phyloP scores from a whole-genome alignment of 2,797 vertebrate genomes.

The Crossoptilon crossoptilon region DNA sequence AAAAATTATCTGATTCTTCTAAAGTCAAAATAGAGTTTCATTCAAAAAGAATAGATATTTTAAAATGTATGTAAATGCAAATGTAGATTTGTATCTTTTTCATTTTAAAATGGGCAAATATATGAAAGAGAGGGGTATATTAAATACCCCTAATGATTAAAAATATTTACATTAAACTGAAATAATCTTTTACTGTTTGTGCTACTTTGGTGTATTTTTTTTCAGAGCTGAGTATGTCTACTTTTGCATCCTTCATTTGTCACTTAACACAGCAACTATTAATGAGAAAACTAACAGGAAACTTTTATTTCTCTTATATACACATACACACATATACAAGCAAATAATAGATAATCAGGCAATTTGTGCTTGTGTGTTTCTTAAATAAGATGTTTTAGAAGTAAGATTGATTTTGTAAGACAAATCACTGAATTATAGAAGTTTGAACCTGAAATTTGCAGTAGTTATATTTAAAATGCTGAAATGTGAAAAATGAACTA shows the following conservation, averaged over 20 bases:
- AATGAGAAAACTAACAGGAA: neutral
- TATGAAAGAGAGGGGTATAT: neutral
- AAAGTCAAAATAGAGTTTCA: neutral
- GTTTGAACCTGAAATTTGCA: neutral
- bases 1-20: neutral
- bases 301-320: neutral
- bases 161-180: neutral
- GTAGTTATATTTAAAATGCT: neutral
- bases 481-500: neutral
- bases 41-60: neutral
- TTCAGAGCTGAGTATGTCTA: neutral
- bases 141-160: neutral
- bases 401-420: neutral
- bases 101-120: neutral
- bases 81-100: neutral
- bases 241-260: neutral
- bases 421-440: neutral
- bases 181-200: neutral
- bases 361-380: neutral
- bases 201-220: neutral
- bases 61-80: neutral
- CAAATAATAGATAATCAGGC: neutral
- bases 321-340: fast-evolving
- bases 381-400: neutral
- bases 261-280: neutral